These are phyloP conservation scores for Ameiurus melas DNA, from an alignment of 2,113 vertebrate genomes.

Conservation along the genomic window DNA sequence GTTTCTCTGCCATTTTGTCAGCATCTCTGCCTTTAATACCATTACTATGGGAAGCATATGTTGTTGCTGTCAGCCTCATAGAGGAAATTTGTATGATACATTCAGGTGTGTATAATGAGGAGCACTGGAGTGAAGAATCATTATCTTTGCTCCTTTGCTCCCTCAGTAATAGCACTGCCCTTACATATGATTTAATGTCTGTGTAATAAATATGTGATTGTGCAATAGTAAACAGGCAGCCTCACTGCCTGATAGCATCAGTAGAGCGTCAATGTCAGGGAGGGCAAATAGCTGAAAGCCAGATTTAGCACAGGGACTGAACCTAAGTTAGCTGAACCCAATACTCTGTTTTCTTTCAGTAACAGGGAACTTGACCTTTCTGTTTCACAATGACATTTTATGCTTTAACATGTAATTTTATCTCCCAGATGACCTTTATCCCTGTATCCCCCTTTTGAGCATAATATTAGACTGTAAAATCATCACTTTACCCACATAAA, in stretches of 20 bases:
- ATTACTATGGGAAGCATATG: not conserved
- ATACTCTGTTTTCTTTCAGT: not conserved
- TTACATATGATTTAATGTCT: not conserved
- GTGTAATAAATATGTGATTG: not conserved
- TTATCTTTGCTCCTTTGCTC: not conserved
- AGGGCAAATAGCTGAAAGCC: not conserved
- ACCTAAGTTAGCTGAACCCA: not conserved
- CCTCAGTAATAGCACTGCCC: not conserved
- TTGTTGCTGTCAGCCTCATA: not conserved
- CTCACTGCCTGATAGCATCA: not conserved
- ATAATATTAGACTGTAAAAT: not conserved
- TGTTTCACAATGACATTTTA: not conserved
- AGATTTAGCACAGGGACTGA: conserved; percentile 12
- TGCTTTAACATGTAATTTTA: not conserved
- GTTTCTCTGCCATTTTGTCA: not conserved
- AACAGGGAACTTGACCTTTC: not conserved
- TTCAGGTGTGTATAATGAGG: not conserved
- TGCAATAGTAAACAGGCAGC: not conserved
- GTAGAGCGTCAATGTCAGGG: not conserved
- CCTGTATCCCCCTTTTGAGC: not conserved
- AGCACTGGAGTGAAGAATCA: not conserved
- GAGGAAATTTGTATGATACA: not conserved
- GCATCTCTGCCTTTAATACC: not conserved
- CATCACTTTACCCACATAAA: not conserved
- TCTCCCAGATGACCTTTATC: not conserved